Evolutionary conservation across 1,140 invertebrate genomes (phyloP), one percentile per base, ranked within the genome.

Genomic region (Delia radicum): DNA sequence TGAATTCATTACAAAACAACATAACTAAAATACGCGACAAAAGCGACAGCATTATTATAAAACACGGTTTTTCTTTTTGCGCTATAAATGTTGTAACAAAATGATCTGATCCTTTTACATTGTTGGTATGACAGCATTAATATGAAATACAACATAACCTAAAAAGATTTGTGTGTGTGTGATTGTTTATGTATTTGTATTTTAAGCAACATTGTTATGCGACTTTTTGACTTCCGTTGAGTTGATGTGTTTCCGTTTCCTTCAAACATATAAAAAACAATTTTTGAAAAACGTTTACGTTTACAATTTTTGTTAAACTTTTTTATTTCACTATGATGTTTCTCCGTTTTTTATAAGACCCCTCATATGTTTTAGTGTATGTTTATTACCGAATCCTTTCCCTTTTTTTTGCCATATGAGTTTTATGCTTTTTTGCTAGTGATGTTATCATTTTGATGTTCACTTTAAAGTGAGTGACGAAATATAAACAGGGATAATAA

Each of bases 201-300:
- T 55, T 69, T 69, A 46, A 28, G 65, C 81, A 84, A 84, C 79
- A 84, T 82, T 82, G 82, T 84, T 81, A 83, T 84, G 81, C 83
- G 83, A 84, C 82, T 84, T 81, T 84, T 82, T 81, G 78, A 84
- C 83, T 84, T 84, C 83, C 83, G 83, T 79, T 82, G 79, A 79
- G 83, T 82, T 84, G 82, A 84, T 84, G 82, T 84, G 80, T 83
- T 84, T 84, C 83, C 83, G 82, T 77, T 84, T 84, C 82, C 83
- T 79, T 81, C 83, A 69, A 29, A 75, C 37, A 42, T 74, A 75
- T 12, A 13, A 69, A 74, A 48, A 74, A 33, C 48, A 37, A 28
- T n/a, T n/a, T n/a, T n/a, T n/a, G n/a, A 46, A 10, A 73, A 29
- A 29, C 6, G 1, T 55, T 46, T 21, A 46, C 28, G 55, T 55